Base-by-base conservation (phyloP, 2,797 vertebrate genomes). In the Taeniopygia guttata region DNA sequence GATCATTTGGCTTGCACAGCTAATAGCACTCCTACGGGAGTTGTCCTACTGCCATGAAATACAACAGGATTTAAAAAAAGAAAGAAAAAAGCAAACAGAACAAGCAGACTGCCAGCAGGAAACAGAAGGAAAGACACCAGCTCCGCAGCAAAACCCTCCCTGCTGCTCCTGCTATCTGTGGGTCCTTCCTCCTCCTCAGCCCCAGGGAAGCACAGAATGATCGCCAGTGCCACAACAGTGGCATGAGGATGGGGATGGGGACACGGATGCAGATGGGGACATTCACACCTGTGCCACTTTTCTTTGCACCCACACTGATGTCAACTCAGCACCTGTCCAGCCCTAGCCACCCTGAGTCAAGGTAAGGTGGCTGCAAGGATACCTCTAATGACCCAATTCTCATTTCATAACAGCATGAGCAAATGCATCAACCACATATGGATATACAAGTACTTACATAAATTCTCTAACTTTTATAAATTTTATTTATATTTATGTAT, bases 61-160 rank as follows among this genome's bases (percentile, higher is more conserved):
- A 42, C 76, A 89, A 78, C 48, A 45, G 64, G 45, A 34, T 90
- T 87, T 19, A 54, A 82, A 76, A 78, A 69, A 43, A 43, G 29
- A 70, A 55, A 46, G 54, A 34, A 34, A 80, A 82, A 42, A 46
- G 34, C 67, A 87, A 87, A 51, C 52, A 78, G 75, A 52, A 14
- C 27, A 52, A 84, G 87, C 32, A n/a, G 59, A 62, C 56, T 88
- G 77, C 48, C 69, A 77, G 84, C 34, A 48, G 0, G 1, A 49
- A 75, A 42, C 79, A 79, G 59, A 42, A 89, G 52, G 45, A 87
- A 63, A 92, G 86, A 59, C 72, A 85, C 59, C 22, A 90, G 59
- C 26, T 23, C 36, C 79, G 89, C 25, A 26, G 68, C 11, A 14
- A 76, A 64, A 26, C 42, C 25, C 3, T 13, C 29, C 55, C 72